Conservation (phyloP, 2,113 vertebrate genomes). For the Ceyx melanurus region DNA sequence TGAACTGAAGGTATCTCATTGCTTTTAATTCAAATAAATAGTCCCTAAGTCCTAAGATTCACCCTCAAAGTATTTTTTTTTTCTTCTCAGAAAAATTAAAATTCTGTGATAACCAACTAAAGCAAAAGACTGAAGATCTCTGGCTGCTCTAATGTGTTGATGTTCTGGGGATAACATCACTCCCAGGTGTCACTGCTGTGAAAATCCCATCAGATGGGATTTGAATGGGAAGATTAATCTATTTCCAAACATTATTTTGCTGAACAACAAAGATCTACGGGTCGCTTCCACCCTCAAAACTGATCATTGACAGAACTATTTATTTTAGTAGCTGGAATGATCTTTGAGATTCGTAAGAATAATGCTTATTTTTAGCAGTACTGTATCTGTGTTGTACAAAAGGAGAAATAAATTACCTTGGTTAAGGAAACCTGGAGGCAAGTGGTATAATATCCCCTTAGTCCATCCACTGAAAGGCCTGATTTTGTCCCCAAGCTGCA, state of each 20-base stretch:
- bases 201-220: neutral
- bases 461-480: neutral
- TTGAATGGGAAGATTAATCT: slow-evolving; percentile 13
- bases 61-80: neutral
- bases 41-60: neutral
- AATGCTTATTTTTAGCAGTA: neutral
- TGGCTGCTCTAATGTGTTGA: neutral
- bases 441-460: neutral
- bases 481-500: slow-evolving; percentile 58
- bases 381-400: neutral
- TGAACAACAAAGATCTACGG: neutral
- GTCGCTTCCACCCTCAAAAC: neutral
- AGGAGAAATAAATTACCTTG: neutral
- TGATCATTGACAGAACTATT: neutral
- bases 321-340: neutral
- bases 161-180: neutral
- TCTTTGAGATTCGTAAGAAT: neutral
- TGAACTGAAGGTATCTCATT: neutral
- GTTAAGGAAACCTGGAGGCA: neutral
- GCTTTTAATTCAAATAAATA: neutral
- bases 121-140: neutral
- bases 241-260: neutral
- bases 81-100: neutral
- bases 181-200: neutral
- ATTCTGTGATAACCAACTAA: neutral